These are phyloP conservation scores for Melinaea menophilus DNA, from an alignment of 2,888 invertebrate species.

Conservation along the genomic window DNA sequence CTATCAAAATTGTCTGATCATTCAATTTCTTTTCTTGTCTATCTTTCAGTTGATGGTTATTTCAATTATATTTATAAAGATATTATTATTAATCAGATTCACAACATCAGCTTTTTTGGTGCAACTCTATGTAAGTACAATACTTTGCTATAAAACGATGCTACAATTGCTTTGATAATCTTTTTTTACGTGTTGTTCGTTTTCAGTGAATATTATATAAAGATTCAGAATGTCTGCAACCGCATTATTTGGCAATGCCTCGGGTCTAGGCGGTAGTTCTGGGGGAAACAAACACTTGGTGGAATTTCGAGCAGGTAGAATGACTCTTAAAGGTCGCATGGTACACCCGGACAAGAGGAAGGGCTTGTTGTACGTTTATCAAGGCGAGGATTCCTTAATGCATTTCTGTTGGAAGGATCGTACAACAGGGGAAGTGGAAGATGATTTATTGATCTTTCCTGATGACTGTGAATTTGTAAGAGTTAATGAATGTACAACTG, in stretches of 20 bases:
- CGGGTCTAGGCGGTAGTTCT: slow-evolving; percentile 86
- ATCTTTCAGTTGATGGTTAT: neutral
- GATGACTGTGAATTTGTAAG: slow-evolving; percentile 98
- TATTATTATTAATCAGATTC: neutral
- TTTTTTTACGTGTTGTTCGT: no score
- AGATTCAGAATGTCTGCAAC: slow-evolving; percentile 79
- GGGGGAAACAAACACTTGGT: slow-evolving; percentile 93
- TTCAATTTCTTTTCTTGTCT: slow-evolving; percentile 3
- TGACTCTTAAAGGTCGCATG: slow-evolving; percentile 95
- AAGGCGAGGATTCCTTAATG: slow-evolving; percentile 97
- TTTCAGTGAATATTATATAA: neutral
- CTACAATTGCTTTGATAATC: no score
- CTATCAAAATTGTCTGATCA: slow-evolving; percentile 8
- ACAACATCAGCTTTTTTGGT: neutral
- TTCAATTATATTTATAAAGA: neutral
- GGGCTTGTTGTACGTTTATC: slow-evolving; percentile 95
- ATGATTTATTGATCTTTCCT: slow-evolving; percentile 98
- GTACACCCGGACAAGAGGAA: slow-evolving; percentile 96
- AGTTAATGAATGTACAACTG: slow-evolving; percentile 96
- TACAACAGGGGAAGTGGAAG: slow-evolving; percentile 93
- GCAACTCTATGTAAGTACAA: neutral
- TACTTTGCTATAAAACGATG: neutral
- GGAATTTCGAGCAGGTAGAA: slow-evolving; percentile 97
- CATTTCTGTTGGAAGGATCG: slow-evolving; percentile 99
- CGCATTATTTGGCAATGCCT: slow-evolving; percentile 86